Percentiles rank a stretch among this genome's conserved stretches.
Conservation (phyloP, 2,113 vertebrate genomes). For the Erpornis zantholeuca region DNA sequence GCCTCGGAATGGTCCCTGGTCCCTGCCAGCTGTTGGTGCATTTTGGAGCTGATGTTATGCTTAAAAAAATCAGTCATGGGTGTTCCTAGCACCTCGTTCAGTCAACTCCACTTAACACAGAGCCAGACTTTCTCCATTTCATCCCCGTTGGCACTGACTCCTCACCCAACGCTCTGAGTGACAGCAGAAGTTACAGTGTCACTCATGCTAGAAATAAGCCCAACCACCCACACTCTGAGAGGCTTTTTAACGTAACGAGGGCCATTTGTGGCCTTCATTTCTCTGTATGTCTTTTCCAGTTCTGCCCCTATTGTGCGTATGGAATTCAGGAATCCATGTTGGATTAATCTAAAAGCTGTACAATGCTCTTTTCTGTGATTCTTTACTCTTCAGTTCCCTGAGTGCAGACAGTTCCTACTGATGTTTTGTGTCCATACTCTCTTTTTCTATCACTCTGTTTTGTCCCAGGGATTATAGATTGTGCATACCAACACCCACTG, state of each 20-base stretch:
- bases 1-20: neutral
- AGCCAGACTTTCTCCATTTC: neutral
- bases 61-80: neutral
- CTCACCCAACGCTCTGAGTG: neutral
- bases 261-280: constrained; percentile 17
- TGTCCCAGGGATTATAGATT: neutral
- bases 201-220: neutral
- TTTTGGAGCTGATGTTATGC: neutral
- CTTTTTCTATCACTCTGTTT: neutral
- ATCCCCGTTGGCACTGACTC: neutral
- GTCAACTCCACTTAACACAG: neutral
- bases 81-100: neutral
- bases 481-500: neutral
- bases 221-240: neutral
- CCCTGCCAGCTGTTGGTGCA: neutral
- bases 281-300: neutral
- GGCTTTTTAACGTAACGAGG: neutral
- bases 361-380: neutral
- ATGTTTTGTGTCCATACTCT: neutral
- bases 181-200: neutral
- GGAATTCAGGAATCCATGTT: neutral
- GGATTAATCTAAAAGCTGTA: neutral
- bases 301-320: neutral
- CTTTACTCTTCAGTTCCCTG: neutral
- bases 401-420: neutral